Conservation (phyloP, 2,888 invertebrate genomes). For the Furcula furcula region DNA sequence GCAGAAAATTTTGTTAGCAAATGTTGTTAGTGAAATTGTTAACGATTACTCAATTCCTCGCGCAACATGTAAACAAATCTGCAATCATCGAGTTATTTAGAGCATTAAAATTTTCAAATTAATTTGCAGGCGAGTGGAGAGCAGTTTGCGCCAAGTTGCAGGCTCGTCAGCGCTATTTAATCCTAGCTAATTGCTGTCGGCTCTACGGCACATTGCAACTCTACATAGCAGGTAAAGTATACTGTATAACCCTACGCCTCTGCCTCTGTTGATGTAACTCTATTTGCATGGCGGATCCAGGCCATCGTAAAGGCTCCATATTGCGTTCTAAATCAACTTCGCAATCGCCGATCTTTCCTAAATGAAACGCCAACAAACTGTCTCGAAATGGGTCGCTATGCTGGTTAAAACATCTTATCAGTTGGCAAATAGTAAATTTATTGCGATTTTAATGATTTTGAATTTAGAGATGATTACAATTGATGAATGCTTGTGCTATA, state of each 20-base stretch:
- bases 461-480: conserved; percentile 32
- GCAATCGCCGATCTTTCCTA: conserved; percentile 47
- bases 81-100: conserved; percentile 42
- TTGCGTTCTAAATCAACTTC: conserved; percentile 41
- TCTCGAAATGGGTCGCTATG: conserved; percentile 13
- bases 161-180: conserved; percentile 55
- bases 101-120: conserved; percentile 46
- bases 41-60: conserved; percentile 5
- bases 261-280: conserved; percentile 35
- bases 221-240: too few species aligned
- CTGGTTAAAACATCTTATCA: conserved; percentile 9
- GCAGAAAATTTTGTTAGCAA: too few species aligned
- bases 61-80: conserved; percentile 35
- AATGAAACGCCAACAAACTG: conserved; percentile 24
- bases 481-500: conserved; percentile 21
- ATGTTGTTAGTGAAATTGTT: background rate
- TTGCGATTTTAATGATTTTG: conserved; percentile 27
- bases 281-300: conserved; percentile 49
- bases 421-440: conserved; percentile 22
- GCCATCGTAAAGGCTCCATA: conserved; percentile 28
- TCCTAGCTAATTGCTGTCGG: conserved; percentile 61
- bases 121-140: conserved; percentile 32
- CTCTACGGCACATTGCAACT: conserved; percentile 41
- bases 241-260: conserved; percentile 25
- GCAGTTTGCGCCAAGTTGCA: conserved; percentile 43